Evolutionary conservation across 2,797 vertebrate genomes (phyloP), one percentile per base, ranked within the genome.

Genomic region (Falco berigora): DNA sequence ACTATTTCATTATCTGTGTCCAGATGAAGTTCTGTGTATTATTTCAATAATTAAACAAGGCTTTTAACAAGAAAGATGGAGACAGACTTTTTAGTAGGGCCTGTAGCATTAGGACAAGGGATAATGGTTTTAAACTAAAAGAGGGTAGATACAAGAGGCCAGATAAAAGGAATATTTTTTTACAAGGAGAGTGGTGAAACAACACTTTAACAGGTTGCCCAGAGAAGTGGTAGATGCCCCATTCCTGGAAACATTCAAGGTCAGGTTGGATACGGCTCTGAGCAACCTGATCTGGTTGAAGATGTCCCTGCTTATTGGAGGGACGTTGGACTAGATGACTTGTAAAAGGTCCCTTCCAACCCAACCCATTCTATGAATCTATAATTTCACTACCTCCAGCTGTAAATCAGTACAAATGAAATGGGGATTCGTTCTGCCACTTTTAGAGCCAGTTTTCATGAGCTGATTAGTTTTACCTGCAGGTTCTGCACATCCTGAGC

Each of bases 401-500:
- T 36, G 16, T 20, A 27, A 46, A 77, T 38, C 14, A 44, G 8
- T 20, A 44, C 3, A 0, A 69, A 74, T n/a, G 34, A 80, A 90
- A 44, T 3, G 5, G 5, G 7, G 12, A 28, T 81, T 38, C 2
- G 44, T 67, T 79, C 56, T 53, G 38, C 38, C 19, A 20, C 28
- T 79, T 24, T 10, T 14, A 63, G 10, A 84, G 28, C 15, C 34
- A 34, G 14, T 25, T 38, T 23, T 23, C 46, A 42, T 24, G 6
- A 10, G 6, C 34, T 4, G 2, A 38, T 10, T 30, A 10, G 0
- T 24, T 77, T 73, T 61, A 42, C 19, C 61, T 68, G 56, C 11
- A 59, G 21, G 6, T 67, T 17, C 6, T 5, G 42, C 12, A 6
- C 11, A 53, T 30, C 8, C 8, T 0, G 0, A 71, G 42, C 28